A percentile compares a stretch with the other conserved stretches of the same genome.
phyloP scores from a whole-genome alignment of 2,888 invertebrate species.

The Tethea ocularis region DNA sequence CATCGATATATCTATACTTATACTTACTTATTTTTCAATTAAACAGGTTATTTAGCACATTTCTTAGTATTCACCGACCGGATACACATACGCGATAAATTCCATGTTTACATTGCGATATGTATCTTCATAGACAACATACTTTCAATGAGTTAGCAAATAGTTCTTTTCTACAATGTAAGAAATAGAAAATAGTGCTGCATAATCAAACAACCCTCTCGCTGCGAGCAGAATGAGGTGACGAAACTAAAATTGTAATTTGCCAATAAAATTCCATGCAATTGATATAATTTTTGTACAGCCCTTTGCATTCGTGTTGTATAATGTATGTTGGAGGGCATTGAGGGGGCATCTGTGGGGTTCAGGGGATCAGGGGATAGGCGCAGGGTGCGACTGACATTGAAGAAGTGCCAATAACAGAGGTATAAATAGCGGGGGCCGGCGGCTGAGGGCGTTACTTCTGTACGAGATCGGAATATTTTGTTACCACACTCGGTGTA shows the following conservation, averaged over 20 bases:
- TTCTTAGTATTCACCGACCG: conserved; percentile 61
- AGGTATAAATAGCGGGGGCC: conserved; percentile 82
- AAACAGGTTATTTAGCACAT: conserved; percentile 44
- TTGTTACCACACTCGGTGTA: conserved; percentile 64
- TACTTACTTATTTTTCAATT: conserved; percentile 38
- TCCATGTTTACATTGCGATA: conserved; percentile 64
- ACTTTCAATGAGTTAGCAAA: conserved; percentile 48
- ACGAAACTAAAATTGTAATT: conserved; percentile 73
- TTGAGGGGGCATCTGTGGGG: conserved; percentile 59
- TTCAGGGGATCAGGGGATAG: conserved; percentile 68
- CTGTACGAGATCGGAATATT: conserved; percentile 82
- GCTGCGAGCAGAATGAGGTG: conserved; percentile 55
- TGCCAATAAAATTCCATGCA: conserved; percentile 71
- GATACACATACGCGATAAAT: conserved; percentile 59
- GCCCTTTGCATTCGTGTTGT: conserved; percentile 74
- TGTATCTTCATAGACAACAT: conserved; percentile 46
- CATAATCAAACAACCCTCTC: conserved; percentile 37
- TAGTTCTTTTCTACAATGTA: conserved; percentile 8
- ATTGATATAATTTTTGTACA: conserved; percentile 80
- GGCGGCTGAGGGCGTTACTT: conserved; percentile 77
- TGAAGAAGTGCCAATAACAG: conserved; percentile 85
- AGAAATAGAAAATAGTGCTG: conserved; percentile 5
- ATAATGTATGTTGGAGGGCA: conserved; percentile 75
- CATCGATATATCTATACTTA: conserved; percentile 32
- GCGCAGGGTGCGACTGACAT: conserved; percentile 83